phyloP scores from a whole-genome alignment of 2,888 invertebrate species.

The Chloroclystis v-ata region DNA sequence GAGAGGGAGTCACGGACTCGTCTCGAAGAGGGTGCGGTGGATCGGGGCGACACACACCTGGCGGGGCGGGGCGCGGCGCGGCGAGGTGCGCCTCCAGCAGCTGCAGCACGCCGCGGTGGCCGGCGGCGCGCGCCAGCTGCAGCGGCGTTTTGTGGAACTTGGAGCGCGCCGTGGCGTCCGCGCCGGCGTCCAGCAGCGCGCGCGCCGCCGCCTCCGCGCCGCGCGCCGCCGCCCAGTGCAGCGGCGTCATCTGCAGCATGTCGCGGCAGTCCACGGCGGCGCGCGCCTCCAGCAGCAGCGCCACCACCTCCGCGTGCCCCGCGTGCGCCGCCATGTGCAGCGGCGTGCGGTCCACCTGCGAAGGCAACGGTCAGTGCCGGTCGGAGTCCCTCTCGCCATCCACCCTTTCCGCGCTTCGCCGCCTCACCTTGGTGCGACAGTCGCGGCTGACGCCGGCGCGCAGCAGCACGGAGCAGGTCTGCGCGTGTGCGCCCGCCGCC shows the following conservation, averaged over 20 bases:
- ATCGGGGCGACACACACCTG: too few species aligned
- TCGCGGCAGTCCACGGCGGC: slow-evolving; percentile 50
- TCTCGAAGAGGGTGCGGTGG: too few species aligned
- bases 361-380: not conserved
- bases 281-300: slow-evolving; percentile 79
- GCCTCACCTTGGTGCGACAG: slow-evolving; percentile 85
- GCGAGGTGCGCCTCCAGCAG: slow-evolving; percentile 6
- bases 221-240: slow-evolving; percentile 96
- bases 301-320: slow-evolving; percentile 87
- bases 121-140: slow-evolving; percentile 82
- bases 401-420: not conserved
- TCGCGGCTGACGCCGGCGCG: slow-evolving; percentile 92
- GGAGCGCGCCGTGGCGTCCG: slow-evolving; percentile 78
- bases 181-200: slow-evolving; percentile 84
- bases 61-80: too few species aligned
- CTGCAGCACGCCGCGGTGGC: slow-evolving; percentile 81
- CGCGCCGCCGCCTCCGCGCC: slow-evolving; percentile 81
- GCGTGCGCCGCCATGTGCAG: slow-evolving; percentile 92
- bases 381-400: too few species aligned
- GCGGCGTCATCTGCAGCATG: slow-evolving; percentile 84
- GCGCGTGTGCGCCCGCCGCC: slow-evolving; percentile 85
- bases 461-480: slow-evolving; percentile 88
- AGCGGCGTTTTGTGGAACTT: slow-evolving; percentile 59
- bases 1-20: too few species aligned
- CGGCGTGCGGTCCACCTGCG: slow-evolving; percentile 85